Evolutionary conservation across 2,113 vertebrate species (phyloP).

Genomic region (Chauna torquata): DNA sequence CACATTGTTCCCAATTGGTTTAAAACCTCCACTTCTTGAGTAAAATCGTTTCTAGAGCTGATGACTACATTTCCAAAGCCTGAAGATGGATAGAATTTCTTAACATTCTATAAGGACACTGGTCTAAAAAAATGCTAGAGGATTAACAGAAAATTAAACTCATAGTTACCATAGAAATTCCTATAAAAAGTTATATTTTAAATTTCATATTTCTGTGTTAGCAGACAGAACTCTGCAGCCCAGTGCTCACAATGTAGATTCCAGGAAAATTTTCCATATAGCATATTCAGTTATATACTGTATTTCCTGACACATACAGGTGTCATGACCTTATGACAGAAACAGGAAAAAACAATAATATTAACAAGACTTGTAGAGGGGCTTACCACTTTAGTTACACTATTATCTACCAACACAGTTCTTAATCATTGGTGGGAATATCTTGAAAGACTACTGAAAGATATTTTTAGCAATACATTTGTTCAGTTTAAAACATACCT

Average conservation of each 20-base stretch:
- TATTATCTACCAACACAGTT: background rate
- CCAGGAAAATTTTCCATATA: background rate
- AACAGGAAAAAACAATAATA: conserved; percentile 2
- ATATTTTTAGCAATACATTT: background rate
- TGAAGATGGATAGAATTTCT: background rate
- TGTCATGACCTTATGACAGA: background rate
- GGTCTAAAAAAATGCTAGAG: background rate
- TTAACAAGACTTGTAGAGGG: background rate
- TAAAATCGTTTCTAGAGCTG: background rate
- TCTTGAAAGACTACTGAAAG: background rate
- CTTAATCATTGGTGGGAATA: background rate
- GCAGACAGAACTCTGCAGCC: background rate
- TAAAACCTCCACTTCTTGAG: background rate
- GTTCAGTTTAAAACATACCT: background rate
- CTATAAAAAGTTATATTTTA: background rate
- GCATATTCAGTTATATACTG: background rate
- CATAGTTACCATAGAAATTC: background rate
- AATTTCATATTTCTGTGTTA: background rate
- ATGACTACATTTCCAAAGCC: background rate
- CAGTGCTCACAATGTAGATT: background rate
- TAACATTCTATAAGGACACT: background rate
- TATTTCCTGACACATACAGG: background rate
- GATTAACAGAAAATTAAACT: background rate
- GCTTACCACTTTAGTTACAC: background rate
- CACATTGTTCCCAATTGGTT: background rate